Evolutionary conservation across 2,113 vertebrate species (phyloP), one percentile per base, ranked within the genome.

Genomic region (Gambusia holbrooki): DNA sequence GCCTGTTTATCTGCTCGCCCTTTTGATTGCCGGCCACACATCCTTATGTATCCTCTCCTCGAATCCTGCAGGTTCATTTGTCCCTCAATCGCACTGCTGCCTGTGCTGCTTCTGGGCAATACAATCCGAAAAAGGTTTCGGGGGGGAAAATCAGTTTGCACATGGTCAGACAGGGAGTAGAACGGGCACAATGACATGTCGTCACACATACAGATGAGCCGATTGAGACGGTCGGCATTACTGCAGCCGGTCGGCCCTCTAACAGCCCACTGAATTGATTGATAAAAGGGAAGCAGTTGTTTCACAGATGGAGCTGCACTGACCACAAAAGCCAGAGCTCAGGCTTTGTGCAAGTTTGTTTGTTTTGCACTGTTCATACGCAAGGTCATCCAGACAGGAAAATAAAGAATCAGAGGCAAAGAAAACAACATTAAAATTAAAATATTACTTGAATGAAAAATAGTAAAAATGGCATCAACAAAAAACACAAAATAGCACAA

Each of bases 251-350:
- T 81, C 78, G 85, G 82, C 74, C 84, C 45, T 61, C 84, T 91
- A 89, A 91, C 83, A 84, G 90, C 84, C 84, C 68, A 84, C 85
- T 91, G 78, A 83, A 87, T 84, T 92, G 89, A 93, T 93, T 90
- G 91, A 94, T 92, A 91, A 91, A 91, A 90, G 86, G 83, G 70
- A 88, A 91, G 89, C 90, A 81, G 87, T 91, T 82, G 80, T 79
- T 86, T 84, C 27, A 85, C 90, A 90, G 92, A 89, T 92, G 92
- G 90, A 85, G 84, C 68, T 69, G 22, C 78, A 80, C 87, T 83
- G 81, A 79, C 83, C 82, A 83, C 83, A 77, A 76, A 84, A 84
- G 81, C 87, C 80, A 73, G 75, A 80, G 70, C 76, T 85, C 75
- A 0, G 66, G 88, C 77, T 74, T 84, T 66, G 69, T 67, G 75